phyloP scores from a whole-genome alignment of 1,140 invertebrate species.

The Zaprionus ghesquierei region DNA sequence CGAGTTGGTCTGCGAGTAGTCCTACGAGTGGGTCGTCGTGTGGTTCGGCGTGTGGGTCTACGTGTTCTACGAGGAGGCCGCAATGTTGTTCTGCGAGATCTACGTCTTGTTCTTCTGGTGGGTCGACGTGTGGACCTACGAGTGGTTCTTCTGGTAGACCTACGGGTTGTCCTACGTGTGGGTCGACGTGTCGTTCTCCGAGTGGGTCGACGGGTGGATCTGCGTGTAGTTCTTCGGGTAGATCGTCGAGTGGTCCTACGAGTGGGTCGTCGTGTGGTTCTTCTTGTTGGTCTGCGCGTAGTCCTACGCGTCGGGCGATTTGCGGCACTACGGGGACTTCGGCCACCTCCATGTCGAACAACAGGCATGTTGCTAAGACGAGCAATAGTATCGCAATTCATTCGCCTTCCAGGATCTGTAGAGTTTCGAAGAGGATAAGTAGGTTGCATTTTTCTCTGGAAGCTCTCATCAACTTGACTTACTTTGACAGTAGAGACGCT shows the following conservation, averaged over 20 bases:
- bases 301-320: background rate
- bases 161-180: no score
- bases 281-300: background rate
- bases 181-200: background rate
- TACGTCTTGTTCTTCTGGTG: background rate
- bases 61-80: background rate
- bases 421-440: no score
- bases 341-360: background rate
- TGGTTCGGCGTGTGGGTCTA: background rate
- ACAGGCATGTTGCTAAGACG: conserved; percentile 1
- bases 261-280: background rate
- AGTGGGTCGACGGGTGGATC: background rate
- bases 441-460: no score
- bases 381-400: conserved; percentile 9
- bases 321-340: background rate
- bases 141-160: background rate
- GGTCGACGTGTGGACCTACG: background rate
- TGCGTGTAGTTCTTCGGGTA: background rate
- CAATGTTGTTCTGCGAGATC: background rate
- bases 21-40: background rate
- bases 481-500: conserved; percentile 23
- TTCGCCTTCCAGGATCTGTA: conserved; percentile 6
- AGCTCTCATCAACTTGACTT: background rate
- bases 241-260: background rate
- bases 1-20: background rate